Base-by-base conservation (phyloP, 2,888 invertebrate species). In the Plagodis dolabraria region DNA sequence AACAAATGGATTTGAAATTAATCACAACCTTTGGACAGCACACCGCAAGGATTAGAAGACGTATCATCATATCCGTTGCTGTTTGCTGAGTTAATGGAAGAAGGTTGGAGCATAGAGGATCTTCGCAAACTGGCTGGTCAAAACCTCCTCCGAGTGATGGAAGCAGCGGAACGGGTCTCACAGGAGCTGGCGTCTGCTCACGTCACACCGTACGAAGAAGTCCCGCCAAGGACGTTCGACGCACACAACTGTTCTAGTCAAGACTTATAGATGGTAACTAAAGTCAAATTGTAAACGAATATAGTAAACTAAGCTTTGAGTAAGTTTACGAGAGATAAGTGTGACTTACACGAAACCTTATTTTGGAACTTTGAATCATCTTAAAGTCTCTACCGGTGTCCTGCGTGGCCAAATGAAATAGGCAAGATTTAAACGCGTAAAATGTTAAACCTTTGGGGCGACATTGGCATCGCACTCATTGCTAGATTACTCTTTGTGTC, bases 1-100 rank as follows among this genome's bases (percentile, higher is more conserved):
- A 22, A 22, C 22, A 22, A 22, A 2, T 22, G 22, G 22, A 22
- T 22, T 22, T 22, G 22, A 22, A 22, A 22, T 22, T 22, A 22
- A 2, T 22, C 22, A 22, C 22, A 22, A 22, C 22, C 22, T 22
- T 22, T 57, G 79, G 4, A 53, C 86, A 97, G 97, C 82, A 96
- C 96, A 48, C 97, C 97, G 9, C 95, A 95, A 85, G 97, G 97
- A 34, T 89, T 97, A 54, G 96, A 97, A 86, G 96, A 96, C 79
- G 96, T 96, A 5, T 96, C 96, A 33, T 95, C 95, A 7, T 97
- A 96, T 83, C 96, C 97, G 1, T 93, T 95, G 8, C 91, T 97
- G 35, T 96, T 97, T 80, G 96, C 96, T 6, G 96, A 96, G 80
- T 88, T 97, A 35, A 94, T 96, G 78, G 95, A 95, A 51, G 95